Evolutionary conservation across 2,797 vertebrate genomes (phyloP), one percentile per base, ranked within the genome.

Genomic region (Pangasius djambal): DNA sequence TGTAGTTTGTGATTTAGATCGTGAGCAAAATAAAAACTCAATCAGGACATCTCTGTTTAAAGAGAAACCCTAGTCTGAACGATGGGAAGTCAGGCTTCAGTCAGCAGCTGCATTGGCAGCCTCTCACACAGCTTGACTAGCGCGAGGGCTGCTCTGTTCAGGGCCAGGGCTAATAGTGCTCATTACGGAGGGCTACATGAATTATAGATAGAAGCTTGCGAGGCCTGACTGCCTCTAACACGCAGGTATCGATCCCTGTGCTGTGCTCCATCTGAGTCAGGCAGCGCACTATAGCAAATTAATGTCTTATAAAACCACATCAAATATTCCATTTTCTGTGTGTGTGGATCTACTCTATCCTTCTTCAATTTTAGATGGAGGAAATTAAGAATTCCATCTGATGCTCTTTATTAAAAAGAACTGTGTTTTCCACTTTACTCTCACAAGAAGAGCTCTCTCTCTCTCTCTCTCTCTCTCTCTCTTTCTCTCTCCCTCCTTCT

Each of bases 201-300:
- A 91, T 92, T 93, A 91, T 92, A 91, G 89, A 93, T 92, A 83
- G 61, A 85, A 89, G 87, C 78, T 67, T 52, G 74, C 34, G 44
- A 88, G 85, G 91, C 75, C 79, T 89, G 90, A 70, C 85, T 88
- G 83, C 83, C 85, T 89, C 90, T 75, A 91, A 92, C 90, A 89
- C 81, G 44, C 87, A 69, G 87, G 84, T 92, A 93, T 93, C 37
- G 91, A 93, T 93, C 90, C 78, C 75, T 83, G 82, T 34, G 44
- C 81, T 44, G 74, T 55, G 86, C 86, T 67, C 87, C 65, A 87
- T 50, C 57, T 69, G 89, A 92, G 88, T 92, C 91, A 90, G 87
- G 37, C 67, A 87, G 61, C 70, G 82, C 86, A 78, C 78, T 86
- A 78, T 65, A 85, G 74, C 85, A 83, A 87, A 91, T 88, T 31